phyloP scores from a whole-genome alignment of 2,797 vertebrate species.

The Tamandua tetradactyla region DNA sequence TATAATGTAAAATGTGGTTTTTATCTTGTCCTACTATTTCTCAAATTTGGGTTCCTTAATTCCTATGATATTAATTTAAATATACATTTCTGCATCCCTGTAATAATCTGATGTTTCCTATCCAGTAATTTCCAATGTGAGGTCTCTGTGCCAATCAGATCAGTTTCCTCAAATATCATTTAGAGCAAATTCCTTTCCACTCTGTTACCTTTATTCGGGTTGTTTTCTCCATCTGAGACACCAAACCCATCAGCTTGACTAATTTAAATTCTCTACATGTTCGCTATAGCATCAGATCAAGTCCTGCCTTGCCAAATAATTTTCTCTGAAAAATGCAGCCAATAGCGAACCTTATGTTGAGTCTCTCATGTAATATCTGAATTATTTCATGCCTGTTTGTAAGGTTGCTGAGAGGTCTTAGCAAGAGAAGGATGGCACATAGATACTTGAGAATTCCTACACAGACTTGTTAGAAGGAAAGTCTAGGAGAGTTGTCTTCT shows the following conservation, averaged over 20 bases:
- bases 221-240: not conserved
- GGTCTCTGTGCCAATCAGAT: not conserved
- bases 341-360: not conserved
- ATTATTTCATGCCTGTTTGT: not conserved
- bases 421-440: not conserved
- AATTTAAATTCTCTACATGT: not conserved
- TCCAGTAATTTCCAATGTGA: not conserved
- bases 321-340: not conserved
- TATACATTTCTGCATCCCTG: not conserved
- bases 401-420: not conserved
- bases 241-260: not conserved
- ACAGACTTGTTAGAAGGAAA: not conserved
- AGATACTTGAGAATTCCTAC: not conserved
- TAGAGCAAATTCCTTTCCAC: not conserved
- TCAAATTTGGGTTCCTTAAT: constrained; percentile 5
- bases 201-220: not conserved
- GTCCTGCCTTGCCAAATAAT: not conserved
- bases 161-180: not conserved
- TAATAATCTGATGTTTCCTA: not conserved
- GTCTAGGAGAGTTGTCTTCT: not conserved
- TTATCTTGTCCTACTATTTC: not conserved
- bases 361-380: not conserved
- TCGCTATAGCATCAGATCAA: not conserved
- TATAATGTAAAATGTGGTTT: not conserved
- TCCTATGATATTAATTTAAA: not conserved